Base-by-base conservation (phyloP, 2,888 invertebrate species). In the Pristionchus maxplancki region DNA sequence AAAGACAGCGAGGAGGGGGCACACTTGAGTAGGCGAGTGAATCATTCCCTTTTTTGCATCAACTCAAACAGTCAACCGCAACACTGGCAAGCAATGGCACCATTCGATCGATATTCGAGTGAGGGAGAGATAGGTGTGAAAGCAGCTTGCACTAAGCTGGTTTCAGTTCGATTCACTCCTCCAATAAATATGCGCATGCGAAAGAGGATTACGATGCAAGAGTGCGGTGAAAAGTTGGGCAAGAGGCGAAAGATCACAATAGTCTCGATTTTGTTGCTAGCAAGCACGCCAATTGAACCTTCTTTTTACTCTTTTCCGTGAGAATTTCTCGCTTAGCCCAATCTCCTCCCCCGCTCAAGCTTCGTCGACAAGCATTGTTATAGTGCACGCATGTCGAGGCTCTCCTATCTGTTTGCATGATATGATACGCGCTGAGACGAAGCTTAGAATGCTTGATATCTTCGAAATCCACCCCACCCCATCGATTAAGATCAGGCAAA, bases 101-200 rank as follows among this genome's bases (percentile, higher is more conserved):
- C 24, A 20, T 24, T 28, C 13, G 31, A 74, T 40, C 17, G 40
- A 74, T 40, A 37, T 24, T 37, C 74, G 6, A 13, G 64, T 5
- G 17, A 13, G 8, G 71, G 37, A 17, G 17, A 37, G 71, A 37
- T 31, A 37, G 34, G 71, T 71, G 37, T 15, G 20, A 71, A 34
- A 78, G 28, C 44, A 28, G n/a, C 13, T 28, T 78, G 78, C 78
- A 78, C 78, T 78, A 78, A 78, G 44, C 78, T 40, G 78, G 78
- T 78, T 78, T 78, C 24, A 28, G 48, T 48, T 44, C 78, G 48
- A 48, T 31, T 71, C 34, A 34, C 28, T 28, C 44, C 11, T 34
- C 78, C 78, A 78, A 48, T 78, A 48, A 78, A 44, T 78, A 78
- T 78, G 44, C 44, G 17, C 24, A 17, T 6, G 24, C 4, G 9